Conservation (phyloP, 2,113 vertebrate genomes). For the Charadrius vociferus region DNA sequence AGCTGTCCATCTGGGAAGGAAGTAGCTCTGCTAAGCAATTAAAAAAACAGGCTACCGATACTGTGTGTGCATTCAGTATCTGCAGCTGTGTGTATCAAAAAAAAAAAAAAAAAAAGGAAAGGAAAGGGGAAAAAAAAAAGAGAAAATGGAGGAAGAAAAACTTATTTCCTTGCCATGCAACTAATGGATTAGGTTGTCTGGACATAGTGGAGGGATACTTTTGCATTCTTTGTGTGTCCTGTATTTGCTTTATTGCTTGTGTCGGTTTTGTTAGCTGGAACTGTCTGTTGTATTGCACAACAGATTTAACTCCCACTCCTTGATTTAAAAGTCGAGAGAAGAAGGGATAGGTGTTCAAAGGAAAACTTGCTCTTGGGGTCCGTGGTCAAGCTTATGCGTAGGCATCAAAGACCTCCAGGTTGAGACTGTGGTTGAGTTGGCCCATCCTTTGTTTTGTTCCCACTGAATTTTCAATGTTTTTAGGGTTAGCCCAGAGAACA, state of each 20-base stretch:
- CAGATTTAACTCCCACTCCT: neutral
- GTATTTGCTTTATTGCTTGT: neutral
- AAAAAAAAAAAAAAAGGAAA: no score
- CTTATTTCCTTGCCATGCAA: neutral
- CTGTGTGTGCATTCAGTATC: neutral
- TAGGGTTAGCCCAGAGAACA: neutral
- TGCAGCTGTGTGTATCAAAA: neutral
- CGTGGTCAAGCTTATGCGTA: fast-evolving
- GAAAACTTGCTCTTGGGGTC: neutral
- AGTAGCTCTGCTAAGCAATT: neutral
- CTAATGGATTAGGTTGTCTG: neutral
- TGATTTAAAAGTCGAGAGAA: neutral
- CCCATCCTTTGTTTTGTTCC: neutral
- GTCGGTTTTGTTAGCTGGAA: neutral
- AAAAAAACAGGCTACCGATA: neutral
- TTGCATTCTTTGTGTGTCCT: neutral
- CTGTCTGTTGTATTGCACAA: neutral
- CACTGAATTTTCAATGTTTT: neutral
- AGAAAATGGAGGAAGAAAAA: neutral
- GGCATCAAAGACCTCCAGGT: neutral
- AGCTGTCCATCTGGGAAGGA: neutral
- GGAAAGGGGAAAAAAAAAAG: neutral
- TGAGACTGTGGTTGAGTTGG: neutral
- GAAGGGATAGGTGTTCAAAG: neutral
- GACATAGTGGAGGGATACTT: neutral